Evolutionary conservation across 1,140 invertebrate genomes (phyloP).

Genomic region (Tetramorium parvispinum): DNA sequence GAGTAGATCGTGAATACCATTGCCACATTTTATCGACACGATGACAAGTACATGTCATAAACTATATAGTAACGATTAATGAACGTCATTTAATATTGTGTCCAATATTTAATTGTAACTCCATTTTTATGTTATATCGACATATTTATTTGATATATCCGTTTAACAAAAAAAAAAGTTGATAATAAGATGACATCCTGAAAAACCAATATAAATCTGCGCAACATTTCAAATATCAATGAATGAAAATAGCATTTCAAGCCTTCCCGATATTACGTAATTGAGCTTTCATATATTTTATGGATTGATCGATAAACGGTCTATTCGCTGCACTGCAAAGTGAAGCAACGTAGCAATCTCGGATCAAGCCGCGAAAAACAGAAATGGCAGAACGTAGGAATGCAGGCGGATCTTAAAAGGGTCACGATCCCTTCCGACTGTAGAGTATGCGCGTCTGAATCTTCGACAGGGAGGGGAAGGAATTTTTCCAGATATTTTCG

Average conservation of each 20-base stretch:
- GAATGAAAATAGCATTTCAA: background rate
- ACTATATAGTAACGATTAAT: background rate
- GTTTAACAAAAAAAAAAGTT: background rate
- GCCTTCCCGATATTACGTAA: background rate
- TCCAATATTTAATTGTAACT: background rate
- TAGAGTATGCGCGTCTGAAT: slow-evolving; percentile 28
- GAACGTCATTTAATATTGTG: slow-evolving; percentile 2
- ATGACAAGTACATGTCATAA: background rate
- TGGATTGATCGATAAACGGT: slow-evolving; percentile 7
- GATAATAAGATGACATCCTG: background rate
- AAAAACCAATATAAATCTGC: background rate
- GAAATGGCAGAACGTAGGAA: slow-evolving; percentile 34
- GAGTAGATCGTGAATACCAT: background rate
- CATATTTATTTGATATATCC: background rate
- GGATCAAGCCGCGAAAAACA: slow-evolving; percentile 39
- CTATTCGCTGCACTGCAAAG: background rate
- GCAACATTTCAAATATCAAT: background rate
- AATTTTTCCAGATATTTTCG: slow-evolving; percentile 56
- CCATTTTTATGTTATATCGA: background rate
- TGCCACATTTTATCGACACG: slow-evolving; percentile 20
- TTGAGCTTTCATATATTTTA: slow-evolving; percentile 4
- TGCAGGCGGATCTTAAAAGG: slow-evolving; percentile 42
- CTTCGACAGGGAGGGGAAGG: slow-evolving; percentile 24
- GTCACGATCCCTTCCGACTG: slow-evolving; percentile 47
- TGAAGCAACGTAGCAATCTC: background rate